These are phyloP conservation scores for Falco rusticolus DNA, from an alignment of 2,797 vertebrate genomes.

Conservation along the genomic window DNA sequence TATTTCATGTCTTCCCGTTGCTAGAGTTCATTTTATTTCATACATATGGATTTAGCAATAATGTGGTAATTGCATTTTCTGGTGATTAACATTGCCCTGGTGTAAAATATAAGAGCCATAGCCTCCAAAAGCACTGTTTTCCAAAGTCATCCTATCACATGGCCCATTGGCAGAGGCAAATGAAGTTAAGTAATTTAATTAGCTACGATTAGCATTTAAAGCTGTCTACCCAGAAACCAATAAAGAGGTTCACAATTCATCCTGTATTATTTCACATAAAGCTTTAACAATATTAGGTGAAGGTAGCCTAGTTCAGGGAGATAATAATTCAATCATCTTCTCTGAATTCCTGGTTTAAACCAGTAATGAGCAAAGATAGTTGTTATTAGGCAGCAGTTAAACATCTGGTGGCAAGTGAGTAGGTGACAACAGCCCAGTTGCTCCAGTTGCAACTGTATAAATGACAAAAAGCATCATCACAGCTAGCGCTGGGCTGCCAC, in stretches of 20 bases:
- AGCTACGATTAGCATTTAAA: constrained; percentile 60
- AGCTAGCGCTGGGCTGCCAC: background rate
- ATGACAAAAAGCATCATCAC: background rate
- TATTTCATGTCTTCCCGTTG: background rate
- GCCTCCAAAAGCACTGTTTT: background rate
- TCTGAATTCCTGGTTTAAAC: constrained; percentile 23
- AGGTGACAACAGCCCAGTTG: background rate
- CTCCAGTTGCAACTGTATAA: background rate
- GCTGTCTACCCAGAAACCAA: constrained; percentile 43
- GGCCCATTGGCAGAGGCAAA: constrained; percentile 49
- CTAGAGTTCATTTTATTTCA: constrained; percentile 61
- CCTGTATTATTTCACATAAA: constrained; percentile 40
- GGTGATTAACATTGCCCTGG: constrained; percentile 36
- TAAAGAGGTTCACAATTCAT: constrained; percentile 29
- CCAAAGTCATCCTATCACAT: constrained; percentile 34
- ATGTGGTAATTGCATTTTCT: constrained; percentile 53
- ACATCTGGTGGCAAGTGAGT: rapidly evolving
- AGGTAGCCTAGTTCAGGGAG: background rate
- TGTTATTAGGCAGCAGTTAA: background rate
- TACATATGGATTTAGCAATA: constrained; percentile 40
- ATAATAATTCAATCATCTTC: constrained; percentile 30
- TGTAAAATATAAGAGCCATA: constrained; percentile 32
- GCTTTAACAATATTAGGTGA: constrained; percentile 28
- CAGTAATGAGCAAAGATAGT: background rate
- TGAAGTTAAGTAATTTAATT: constrained; percentile 68